Evolutionary conservation across 2,113 vertebrate species (phyloP).

Genomic region (Stigmatopora argus): DNA sequence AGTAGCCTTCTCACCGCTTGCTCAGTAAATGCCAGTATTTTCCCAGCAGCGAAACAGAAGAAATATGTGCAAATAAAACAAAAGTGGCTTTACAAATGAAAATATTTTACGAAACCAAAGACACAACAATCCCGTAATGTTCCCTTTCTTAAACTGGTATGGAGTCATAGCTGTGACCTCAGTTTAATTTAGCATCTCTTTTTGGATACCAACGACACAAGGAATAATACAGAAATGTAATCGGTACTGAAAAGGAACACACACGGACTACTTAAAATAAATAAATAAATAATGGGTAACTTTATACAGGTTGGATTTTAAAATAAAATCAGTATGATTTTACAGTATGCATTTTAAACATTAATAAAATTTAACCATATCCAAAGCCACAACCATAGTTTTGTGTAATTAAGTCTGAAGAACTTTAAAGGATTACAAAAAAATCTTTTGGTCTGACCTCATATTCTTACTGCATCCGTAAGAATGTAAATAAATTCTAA

Average conservation of each 20-base stretch:
- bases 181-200: not conserved
- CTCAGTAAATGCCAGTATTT: not conserved
- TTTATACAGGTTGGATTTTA: no score
- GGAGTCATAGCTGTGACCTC: not conserved
- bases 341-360: not conserved
- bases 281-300: no score
- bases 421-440: not conserved
- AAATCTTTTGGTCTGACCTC: not conserved
- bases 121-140: not conserved
- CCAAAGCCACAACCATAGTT: not conserved
- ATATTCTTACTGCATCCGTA: not conserved
- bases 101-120: not conserved
- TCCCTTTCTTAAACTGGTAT: not conserved
- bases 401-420: not conserved
- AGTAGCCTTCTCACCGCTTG: not conserved
- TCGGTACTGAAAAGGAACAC: not conserved
- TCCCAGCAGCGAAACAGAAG: not conserved
- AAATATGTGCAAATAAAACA: not conserved
- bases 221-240: not conserved
- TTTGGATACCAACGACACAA: no score
- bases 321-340: no score
- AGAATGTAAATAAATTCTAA: not conserved
- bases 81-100: not conserved
- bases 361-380: not conserved
- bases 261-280: no score